Evolutionary conservation across 2,113 vertebrate species (phyloP).

Genomic region (Hemiprocne comata): DNA sequence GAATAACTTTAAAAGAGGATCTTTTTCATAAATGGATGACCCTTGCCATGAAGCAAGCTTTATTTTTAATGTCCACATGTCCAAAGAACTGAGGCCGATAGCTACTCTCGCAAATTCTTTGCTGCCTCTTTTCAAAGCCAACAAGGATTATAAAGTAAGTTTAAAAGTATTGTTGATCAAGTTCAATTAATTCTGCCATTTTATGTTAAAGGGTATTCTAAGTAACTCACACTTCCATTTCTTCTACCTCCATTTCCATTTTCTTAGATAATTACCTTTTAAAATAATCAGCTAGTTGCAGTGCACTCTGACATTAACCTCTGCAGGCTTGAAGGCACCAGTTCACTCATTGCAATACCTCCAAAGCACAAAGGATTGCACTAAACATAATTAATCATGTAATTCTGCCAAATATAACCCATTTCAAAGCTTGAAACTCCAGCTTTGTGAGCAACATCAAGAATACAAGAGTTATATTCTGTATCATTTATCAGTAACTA

Average conservation of each 20-base stretch:
- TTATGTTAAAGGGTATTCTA: neutral
- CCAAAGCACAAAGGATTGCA: neutral
- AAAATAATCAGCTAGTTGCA: neutral
- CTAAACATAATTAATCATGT: neutral
- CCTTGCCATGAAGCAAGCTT: neutral
- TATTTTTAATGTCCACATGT: neutral
- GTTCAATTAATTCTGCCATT: neutral
- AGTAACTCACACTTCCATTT: neutral
- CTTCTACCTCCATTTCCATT: constrained; percentile 5
- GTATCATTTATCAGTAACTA: neutral
- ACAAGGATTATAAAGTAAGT: neutral
- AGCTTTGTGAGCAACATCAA: neutral
- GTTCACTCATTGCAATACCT: neutral
- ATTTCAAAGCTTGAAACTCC: neutral
- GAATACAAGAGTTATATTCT: neutral
- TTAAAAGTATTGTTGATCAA: neutral
- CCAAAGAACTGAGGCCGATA: neutral
- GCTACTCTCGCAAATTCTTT: neutral
- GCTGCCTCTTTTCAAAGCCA: neutral
- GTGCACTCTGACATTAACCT: neutral
- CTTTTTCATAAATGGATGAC: neutral
- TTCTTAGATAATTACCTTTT: neutral
- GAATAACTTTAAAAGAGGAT: neutral
- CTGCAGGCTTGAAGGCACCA: neutral
- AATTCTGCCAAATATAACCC: neutral